Conservation (phyloP, 64 coral and sea anemone genomes). For the Pocillopora damicornis region DNA sequence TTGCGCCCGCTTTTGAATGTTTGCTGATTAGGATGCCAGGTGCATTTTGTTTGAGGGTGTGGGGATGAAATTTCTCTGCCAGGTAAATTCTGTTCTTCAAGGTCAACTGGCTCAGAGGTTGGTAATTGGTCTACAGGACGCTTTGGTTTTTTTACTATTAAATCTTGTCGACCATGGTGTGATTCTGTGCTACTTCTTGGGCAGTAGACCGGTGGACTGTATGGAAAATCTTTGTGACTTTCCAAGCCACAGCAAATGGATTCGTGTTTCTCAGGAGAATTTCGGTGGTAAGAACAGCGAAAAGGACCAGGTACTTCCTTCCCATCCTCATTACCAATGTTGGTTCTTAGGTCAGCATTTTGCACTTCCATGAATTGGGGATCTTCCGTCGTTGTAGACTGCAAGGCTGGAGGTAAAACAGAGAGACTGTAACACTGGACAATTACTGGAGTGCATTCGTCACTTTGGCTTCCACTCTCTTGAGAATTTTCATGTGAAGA, state of each 20-base stretch:
- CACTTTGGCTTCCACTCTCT: background rate
- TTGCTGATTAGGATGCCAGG: background rate
- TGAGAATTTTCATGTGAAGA: background rate
- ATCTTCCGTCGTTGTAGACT: background rate
- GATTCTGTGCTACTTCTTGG: background rate
- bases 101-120: background rate
- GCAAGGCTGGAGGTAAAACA: background rate
- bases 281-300: background rate
- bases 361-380: background rate
- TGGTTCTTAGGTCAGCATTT: background rate
- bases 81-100: background rate
- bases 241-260: background rate
- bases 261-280: background rate
- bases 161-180: background rate
- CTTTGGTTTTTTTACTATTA: background rate
- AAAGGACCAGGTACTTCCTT: background rate
- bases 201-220: background rate
- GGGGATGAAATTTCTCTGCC: background rate
- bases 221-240: background rate
- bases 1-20: background rate
- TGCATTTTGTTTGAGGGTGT: background rate
- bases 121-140: background rate
- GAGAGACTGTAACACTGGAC: slow-evolving; percentile 30
- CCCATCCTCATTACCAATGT: background rate
- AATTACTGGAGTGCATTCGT: slow-evolving; percentile 31